Conservation (phyloP, 2,888 invertebrate genomes). For the Ormyrus nitidulus region DNA sequence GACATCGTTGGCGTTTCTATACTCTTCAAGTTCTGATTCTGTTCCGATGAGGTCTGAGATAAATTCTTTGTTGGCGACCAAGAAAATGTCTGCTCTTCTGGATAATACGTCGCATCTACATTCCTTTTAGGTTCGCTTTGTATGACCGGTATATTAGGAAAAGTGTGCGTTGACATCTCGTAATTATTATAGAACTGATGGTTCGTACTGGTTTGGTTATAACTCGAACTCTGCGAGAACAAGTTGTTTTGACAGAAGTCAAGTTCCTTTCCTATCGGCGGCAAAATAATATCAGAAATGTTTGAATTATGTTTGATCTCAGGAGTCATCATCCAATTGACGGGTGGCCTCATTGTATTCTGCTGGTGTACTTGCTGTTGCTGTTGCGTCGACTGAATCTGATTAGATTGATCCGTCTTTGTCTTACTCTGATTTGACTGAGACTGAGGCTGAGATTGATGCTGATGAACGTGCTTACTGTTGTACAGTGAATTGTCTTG, state of each 20-base stretch:
- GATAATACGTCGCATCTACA: slow-evolving; percentile 65
- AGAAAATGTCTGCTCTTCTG: slow-evolving; percentile 77
- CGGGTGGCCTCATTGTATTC: slow-evolving; percentile 75
- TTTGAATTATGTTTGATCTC: slow-evolving; percentile 75
- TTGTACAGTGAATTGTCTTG: slow-evolving; percentile 64
- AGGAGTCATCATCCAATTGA: slow-evolving; percentile 81
- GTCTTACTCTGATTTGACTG: slow-evolving; percentile 56
- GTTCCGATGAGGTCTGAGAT: slow-evolving; percentile 71
- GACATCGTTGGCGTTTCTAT: slow-evolving; percentile 77
- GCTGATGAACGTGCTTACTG: slow-evolving; percentile 56
- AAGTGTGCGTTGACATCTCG: slow-evolving; percentile 69
- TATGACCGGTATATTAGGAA: slow-evolving; percentile 69
- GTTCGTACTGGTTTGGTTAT: slow-evolving; percentile 68
- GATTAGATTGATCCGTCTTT: slow-evolving; percentile 25
- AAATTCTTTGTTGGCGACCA: slow-evolving; percentile 79
- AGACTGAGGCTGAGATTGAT: slow-evolving; percentile 61
- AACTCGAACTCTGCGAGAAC: slow-evolving; percentile 69
- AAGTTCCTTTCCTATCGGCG: slow-evolving; percentile 75
- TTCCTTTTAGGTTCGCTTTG: slow-evolving; percentile 69
- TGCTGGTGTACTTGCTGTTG: slow-evolving; percentile 70
- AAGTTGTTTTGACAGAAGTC: slow-evolving; percentile 74
- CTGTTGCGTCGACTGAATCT: slow-evolving; percentile 57
- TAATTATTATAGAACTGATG: slow-evolving; percentile 74
- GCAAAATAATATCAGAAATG: slow-evolving; percentile 75
- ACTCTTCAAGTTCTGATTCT: slow-evolving; percentile 65